These are phyloP conservation scores for Holocentrus rufus DNA, from an alignment of 2,797 vertebrate species.

Conservation along the genomic window DNA sequence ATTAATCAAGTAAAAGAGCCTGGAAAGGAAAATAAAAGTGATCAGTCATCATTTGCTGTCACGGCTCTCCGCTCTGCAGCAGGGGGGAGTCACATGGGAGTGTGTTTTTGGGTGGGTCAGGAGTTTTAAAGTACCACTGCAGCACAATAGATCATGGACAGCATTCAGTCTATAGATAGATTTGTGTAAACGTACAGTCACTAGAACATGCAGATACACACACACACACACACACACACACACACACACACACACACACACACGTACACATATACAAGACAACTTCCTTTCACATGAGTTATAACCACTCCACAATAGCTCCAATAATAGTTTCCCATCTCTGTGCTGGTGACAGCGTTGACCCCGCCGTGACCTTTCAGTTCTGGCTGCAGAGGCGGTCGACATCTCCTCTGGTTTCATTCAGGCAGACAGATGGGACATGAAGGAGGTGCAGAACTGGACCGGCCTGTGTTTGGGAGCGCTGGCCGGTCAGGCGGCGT, in stretches of 20 bases:
- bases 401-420: conserved; percentile 56
- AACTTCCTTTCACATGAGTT: conserved; percentile 74
- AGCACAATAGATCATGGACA: conserved; percentile 57
- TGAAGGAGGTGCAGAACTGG: conserved; percentile 5
- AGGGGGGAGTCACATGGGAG: conserved; percentile 36
- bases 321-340: conserved; percentile 76
- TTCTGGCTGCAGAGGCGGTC: conserved; percentile 17
- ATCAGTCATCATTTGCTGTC: conserved; percentile 47
- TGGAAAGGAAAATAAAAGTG: background rate
- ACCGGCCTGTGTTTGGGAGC: too few relatives aligned
- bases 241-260: conserved; percentile 9
- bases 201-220: conserved; percentile 49
- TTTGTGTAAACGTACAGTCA: conserved; percentile 63
- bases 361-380: conserved; percentile 63
- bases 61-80: conserved; percentile 33
- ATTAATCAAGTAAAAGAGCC: conserved; percentile 10
- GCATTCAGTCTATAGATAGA: conserved; percentile 69
- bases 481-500: too few relatives aligned
- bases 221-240: conserved; percentile 31
- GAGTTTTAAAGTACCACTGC: conserved; percentile 48
- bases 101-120: background rate
- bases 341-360: conserved; percentile 33
- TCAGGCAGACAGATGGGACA: conserved; percentile 31
- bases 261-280: conserved; percentile 44
- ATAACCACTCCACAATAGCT: conserved; percentile 72